Conservation (phyloP, 2,113 vertebrate genomes). For the Cyprinus carpio region DNA sequence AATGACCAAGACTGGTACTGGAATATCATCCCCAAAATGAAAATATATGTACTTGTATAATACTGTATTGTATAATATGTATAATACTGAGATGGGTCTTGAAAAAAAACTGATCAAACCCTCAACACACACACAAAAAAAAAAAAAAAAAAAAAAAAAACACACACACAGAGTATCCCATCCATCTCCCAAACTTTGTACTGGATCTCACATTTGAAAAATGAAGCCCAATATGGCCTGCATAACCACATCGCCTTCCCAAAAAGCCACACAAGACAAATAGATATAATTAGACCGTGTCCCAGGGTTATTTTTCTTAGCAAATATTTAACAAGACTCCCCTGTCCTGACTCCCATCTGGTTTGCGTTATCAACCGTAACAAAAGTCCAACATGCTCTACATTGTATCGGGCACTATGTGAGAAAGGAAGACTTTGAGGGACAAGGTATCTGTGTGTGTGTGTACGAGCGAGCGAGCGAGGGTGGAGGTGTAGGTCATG, state of each 20-base stretch:
- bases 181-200: conserved; percentile 59
- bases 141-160: too few relatives aligned
- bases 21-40: conserved; percentile 30
- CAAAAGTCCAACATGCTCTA: conserved; percentile 64
- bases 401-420: conserved; percentile 59
- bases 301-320: conserved; percentile 82
- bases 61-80: background rate
- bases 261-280: conserved; percentile 79
- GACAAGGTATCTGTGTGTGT: conserved; percentile 65
- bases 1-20: background rate
- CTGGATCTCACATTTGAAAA: conserved; percentile 75
- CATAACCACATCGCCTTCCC: conserved; percentile 69
- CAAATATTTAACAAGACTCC: conserved; percentile 82
- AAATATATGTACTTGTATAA: conserved; percentile 18
- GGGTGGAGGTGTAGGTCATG: conserved; percentile 51
- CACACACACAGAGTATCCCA: conserved; percentile 9
- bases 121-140: background rate
- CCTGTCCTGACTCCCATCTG: conserved; percentile 75
- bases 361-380: conserved; percentile 80
- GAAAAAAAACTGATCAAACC: conserved; percentile 18
- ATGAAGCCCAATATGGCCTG: conserved; percentile 69
- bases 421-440: conserved; percentile 61
- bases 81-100: conserved; percentile 12
- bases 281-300: conserved; percentile 79
- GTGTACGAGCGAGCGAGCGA: background rate